These are phyloP conservation scores for Gymnoscelis rufifasciata DNA, from an alignment of 2,888 invertebrate species.

Conservation along the genomic window DNA sequence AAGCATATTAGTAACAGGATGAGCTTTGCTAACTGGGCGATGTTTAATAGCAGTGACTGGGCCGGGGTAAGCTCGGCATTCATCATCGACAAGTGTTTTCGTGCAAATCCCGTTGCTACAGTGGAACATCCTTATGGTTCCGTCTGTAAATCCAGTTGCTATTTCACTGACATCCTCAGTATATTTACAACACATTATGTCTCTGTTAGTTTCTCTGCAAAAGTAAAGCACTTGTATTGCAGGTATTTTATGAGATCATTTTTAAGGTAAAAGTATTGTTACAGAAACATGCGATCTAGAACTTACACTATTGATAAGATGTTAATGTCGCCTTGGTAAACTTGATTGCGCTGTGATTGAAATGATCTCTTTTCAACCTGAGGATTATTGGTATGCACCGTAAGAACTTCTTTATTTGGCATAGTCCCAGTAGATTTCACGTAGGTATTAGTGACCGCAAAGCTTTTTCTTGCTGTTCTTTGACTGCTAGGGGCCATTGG, in stretches of 20 bases:
- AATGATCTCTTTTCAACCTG: conserved; percentile 48
- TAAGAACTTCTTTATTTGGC: conserved; percentile 57
- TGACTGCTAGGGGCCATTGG: conserved; percentile 55
- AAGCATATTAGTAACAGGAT: conserved; percentile 79
- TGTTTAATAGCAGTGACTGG: conserved; percentile 81
- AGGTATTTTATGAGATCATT: too few relatives aligned
- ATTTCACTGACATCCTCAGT: conserved; percentile 80
- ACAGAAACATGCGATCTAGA: too few relatives aligned
- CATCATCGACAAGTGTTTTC: conserved; percentile 74
- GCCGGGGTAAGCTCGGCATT: conserved; percentile 73
- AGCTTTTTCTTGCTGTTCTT: conserved; percentile 50
- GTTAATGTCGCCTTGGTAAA: conserved; percentile 63
- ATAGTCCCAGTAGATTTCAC: conserved; percentile 27
- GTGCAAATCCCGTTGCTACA: conserved; percentile 66
- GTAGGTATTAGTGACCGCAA: conserved; percentile 41
- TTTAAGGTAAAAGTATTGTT: too few relatives aligned
- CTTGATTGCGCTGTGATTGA: conserved; percentile 54
- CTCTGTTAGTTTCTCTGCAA: conserved; percentile 73
- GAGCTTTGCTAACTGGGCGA: conserved; percentile 77
- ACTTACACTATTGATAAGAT: conserved; percentile 64
- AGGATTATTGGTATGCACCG: conserved; percentile 60
- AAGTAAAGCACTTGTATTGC: too few relatives aligned
- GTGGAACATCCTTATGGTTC: conserved; percentile 77
- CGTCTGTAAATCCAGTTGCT: conserved; percentile 81
- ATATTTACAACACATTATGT: conserved; percentile 79